Evolutionary conservation across 2,888 invertebrate species (phyloP).

Genomic region (Geophilus truncorum): DNA sequence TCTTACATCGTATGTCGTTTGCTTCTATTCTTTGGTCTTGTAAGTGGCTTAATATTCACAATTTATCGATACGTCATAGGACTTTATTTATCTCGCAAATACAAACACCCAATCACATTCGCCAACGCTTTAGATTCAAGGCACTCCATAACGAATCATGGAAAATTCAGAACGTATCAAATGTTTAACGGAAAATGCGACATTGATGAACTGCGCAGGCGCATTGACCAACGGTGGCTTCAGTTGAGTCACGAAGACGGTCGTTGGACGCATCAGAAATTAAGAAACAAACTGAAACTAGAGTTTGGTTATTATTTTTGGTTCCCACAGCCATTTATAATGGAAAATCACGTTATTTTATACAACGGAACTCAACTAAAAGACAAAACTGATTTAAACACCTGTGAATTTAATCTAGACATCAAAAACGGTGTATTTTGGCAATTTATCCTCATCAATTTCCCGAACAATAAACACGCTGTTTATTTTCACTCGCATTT

Average conservation of each 20-base stretch:
- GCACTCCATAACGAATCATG: neutral
- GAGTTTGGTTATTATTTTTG: neutral
- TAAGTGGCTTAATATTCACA: neutral
- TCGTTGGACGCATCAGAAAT: neutral
- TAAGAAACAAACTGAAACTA: neutral
- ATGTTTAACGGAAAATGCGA: neutral
- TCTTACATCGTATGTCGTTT: neutral
- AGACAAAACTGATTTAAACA: neutral
- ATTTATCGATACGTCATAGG: neutral
- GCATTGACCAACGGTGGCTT: neutral
- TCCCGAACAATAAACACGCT: neutral
- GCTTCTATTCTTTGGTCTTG: neutral
- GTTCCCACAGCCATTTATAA: neutral
- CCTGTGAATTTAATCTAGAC: neutral
- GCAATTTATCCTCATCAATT: neutral
- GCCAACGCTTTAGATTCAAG: neutral
- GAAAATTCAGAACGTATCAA: neutral
- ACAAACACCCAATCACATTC: neutral
- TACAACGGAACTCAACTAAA: neutral
- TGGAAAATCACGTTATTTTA: neutral
- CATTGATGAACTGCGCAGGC: neutral
- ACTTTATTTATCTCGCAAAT: neutral
- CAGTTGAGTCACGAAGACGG: neutral
- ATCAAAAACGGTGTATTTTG: neutral
- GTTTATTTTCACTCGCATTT: neutral